Evolutionary conservation across 2,888 invertebrate species (phyloP).

Genomic region (Slavum lentiscoides): DNA sequence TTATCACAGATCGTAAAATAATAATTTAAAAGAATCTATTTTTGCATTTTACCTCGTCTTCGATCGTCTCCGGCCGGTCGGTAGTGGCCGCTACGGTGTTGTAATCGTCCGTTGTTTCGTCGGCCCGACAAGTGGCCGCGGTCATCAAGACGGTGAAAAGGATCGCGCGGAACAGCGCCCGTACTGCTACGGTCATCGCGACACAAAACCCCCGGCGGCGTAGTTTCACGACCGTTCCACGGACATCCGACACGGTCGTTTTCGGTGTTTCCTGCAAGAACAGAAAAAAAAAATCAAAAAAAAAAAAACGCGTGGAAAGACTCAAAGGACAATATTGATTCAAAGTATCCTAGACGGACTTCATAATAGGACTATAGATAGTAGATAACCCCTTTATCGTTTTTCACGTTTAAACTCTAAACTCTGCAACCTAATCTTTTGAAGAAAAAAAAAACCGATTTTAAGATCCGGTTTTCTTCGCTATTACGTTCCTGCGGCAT

Average conservation of each 20-base stretch:
- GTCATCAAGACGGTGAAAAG: conserved; percentile 29
- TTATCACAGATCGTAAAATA: too few species aligned
- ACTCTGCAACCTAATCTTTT: too few species aligned
- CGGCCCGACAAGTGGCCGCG: conserved; percentile 18
- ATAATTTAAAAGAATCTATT: too few species aligned
- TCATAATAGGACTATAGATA: too few species aligned
- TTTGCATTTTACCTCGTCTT: conserved; percentile 48
- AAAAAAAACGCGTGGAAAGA: too few species aligned
- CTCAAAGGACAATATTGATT: too few species aligned
- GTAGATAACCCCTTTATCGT: too few species aligned
- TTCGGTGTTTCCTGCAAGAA: conserved; percentile 5
- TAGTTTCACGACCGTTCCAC: conserved; percentile 40
- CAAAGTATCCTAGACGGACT: too few species aligned
- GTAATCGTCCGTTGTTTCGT: conserved; percentile 31
- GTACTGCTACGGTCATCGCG: conserved; percentile 34
- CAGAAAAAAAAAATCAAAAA: not conserved
- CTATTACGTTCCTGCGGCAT: too few species aligned
- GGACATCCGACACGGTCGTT: conserved; percentile 39
- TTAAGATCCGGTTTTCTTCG: too few species aligned
- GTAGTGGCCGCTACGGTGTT: conserved; percentile 6
- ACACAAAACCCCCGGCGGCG: conserved; percentile 19
- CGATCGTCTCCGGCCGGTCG: conserved; percentile 29
- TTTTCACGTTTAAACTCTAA: too few species aligned
- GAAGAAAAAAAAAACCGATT: too few species aligned
- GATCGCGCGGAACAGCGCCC: conserved; percentile 31